phyloP scores from a whole-genome alignment of 2,113 vertebrate species.

The Theropithecus gelada region DNA sequence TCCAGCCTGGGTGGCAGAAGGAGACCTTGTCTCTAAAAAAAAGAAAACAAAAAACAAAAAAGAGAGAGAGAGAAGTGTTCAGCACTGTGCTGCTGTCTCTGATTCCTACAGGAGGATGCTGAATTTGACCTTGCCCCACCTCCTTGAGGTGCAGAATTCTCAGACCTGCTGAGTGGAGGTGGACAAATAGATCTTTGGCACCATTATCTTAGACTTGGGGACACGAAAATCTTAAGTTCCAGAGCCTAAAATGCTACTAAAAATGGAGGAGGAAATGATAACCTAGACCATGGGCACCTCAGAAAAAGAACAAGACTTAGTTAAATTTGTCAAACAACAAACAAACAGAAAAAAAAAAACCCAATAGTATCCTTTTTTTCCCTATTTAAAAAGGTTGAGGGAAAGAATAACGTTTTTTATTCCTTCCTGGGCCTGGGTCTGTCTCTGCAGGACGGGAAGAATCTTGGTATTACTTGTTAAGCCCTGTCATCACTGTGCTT shows the following conservation, averaged over 20 bases:
- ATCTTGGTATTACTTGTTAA: neutral
- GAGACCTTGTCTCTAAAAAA: neutral
- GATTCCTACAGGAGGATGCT: neutral
- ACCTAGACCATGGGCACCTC: neutral
- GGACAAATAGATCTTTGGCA: too few relatives aligned
- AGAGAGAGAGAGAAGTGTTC: neutral
- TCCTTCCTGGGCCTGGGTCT: neutral
- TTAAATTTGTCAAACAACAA: neutral
- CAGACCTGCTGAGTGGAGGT: neutral
- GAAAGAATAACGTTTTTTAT: neutral
- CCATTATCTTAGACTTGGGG: neutral
- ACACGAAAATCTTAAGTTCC: neutral
- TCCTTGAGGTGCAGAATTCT: neutral
- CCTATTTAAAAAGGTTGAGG: neutral
- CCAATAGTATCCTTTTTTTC: neutral
- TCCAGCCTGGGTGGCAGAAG: neutral
- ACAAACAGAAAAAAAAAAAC: neutral
- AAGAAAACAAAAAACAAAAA: rapidly evolving
- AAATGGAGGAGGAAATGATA: neutral
- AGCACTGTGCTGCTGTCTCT: neutral
- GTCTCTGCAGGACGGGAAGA: neutral
- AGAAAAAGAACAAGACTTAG: neutral
- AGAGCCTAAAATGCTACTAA: neutral
- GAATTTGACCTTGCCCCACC: neutral
- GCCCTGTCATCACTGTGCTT: neutral